Base-by-base conservation (phyloP, 2,797 vertebrate genomes). In the Pampus argenteus region DNA sequence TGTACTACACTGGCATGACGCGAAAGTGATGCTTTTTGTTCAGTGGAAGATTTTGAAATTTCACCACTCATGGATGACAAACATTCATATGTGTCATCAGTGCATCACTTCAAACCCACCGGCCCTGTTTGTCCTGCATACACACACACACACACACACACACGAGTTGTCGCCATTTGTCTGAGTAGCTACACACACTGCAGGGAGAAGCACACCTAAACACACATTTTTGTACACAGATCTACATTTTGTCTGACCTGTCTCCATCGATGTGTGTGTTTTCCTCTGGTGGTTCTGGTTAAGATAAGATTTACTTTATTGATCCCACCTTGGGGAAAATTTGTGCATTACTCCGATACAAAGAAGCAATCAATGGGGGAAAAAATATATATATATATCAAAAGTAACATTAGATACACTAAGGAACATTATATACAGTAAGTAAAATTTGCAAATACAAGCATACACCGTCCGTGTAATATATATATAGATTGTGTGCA, bases 81-180 rank as follows among this genome's bases (percentile, higher is more conserved):
- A 61, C 64, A 52, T 59, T 75, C 36, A 50, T 34, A 15, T 75
- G 71, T 26, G 10, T 73, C 74, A 68, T 83, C 72, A 47, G 50
- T 77, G 74, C 64, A 65, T 71, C 34, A 65, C 69, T 76, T 88
- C 59, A 87, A 78, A 69, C 68, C 55, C 56, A 76, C n/a, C 23
- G 40, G 51, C 49, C 28, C 38, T 63, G 74, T 79, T 82, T 50
- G 40, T 55, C 50, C 58, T 73, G 44, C 49, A 57, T 10, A 48
- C 45, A 42, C 20, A 62, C 23, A 2, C 48, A 50, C 13, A 23
- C 26, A 49, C 44, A 49, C 22, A 50, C 48, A 50, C 54, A 42
- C 6, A 18, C 18, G 3, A 42, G 17, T 31, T 18, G 42, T 70
- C 66, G 50, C 25, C 52, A n/a, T 60, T 47, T 54, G 49, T 59